These are phyloP conservation scores for Onthophagus taurus DNA, from an alignment of 1,140 invertebrate species.

Conservation along the genomic window DNA sequence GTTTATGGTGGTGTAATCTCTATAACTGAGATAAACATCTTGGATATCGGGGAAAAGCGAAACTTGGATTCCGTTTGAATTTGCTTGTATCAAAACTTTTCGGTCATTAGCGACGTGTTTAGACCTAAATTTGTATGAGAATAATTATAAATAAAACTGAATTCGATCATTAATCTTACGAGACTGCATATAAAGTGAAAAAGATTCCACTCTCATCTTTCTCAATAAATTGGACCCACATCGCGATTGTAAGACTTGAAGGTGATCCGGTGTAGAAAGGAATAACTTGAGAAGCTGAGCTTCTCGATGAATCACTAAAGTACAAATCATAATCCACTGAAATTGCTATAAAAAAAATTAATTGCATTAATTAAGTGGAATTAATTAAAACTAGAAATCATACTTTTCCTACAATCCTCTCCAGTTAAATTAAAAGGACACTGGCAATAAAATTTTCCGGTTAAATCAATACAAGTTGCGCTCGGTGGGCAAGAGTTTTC, in stretches of 20 bases:
- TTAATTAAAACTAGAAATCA: conserved; percentile 36
- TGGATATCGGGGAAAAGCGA: conserved; percentile 79
- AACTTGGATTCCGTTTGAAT: conserved; percentile 81
- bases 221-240: conserved; percentile 94
- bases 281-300: conserved; percentile 79
- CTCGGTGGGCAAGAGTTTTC: conserved; percentile 90
- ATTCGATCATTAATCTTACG: conserved; percentile 45
- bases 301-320: conserved; percentile 81
- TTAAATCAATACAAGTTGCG: conserved; percentile 88
- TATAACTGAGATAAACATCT: conserved; percentile 84
- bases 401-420: conserved; percentile 91
- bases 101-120: conserved; percentile 71
- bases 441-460: conserved; percentile 87
- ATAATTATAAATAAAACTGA: background rate
- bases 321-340: conserved; percentile 93
- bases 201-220: conserved; percentile 85
- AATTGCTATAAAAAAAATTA: conserved; percentile 56
- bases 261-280: conserved; percentile 74
- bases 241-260: conserved; percentile 75
- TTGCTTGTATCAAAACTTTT: conserved; percentile 75
- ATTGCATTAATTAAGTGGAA: background rate
- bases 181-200: conserved; percentile 84
- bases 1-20: conserved; percentile 86
- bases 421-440: conserved; percentile 95
- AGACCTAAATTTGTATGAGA: conserved; percentile 42